Evolutionary conservation across 2,888 invertebrate species (phyloP).

Genomic region (Dimorphilus gyrociliatus): DNA sequence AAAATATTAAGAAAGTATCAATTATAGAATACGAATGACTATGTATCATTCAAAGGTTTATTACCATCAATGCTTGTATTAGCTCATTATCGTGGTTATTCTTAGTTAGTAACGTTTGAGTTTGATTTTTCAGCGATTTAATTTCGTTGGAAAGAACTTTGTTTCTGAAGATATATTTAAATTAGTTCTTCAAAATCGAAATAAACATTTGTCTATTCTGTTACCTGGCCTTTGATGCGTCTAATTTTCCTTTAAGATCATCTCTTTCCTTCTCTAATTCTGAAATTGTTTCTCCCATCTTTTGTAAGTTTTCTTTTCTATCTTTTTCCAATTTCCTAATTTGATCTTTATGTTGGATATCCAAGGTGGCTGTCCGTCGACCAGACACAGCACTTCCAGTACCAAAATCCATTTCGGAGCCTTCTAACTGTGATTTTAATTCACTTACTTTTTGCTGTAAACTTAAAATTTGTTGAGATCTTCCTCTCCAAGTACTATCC

Average conservation of each 20-base stretch:
- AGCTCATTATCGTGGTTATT: constrained; percentile 37
- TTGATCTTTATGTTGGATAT: constrained; percentile 25
- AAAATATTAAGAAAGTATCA: too few species aligned
- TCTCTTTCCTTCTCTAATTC: constrained; percentile 25
- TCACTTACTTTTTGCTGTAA: constrained; percentile 32
- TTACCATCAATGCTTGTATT: constrained; percentile 32
- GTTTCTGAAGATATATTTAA: too few species aligned
- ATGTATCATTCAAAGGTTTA: too few species aligned
- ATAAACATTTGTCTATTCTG: neutral
- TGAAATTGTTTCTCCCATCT: constrained; percentile 22
- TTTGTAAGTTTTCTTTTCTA: constrained; percentile 26
- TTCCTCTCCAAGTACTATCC: constrained; percentile 27
- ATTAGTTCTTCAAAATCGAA: too few species aligned
- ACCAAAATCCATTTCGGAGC: constrained; percentile 4
- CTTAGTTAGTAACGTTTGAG: constrained; percentile 30
- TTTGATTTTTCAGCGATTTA: constrained; percentile 29
- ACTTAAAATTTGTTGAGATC: constrained; percentile 28
- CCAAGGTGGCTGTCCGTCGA: constrained; percentile 10
- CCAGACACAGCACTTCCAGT: constrained; percentile 10
- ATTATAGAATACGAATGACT: too few species aligned
- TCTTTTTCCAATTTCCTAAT: constrained; percentile 28
- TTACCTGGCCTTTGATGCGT: constrained; percentile 34
- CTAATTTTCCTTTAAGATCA: constrained; percentile 25
- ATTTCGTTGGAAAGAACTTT: constrained; percentile 29
- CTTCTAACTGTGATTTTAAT: constrained; percentile 17